Conservation (phyloP, 2,113 vertebrate genomes). For the Redunca redunca region DNA sequence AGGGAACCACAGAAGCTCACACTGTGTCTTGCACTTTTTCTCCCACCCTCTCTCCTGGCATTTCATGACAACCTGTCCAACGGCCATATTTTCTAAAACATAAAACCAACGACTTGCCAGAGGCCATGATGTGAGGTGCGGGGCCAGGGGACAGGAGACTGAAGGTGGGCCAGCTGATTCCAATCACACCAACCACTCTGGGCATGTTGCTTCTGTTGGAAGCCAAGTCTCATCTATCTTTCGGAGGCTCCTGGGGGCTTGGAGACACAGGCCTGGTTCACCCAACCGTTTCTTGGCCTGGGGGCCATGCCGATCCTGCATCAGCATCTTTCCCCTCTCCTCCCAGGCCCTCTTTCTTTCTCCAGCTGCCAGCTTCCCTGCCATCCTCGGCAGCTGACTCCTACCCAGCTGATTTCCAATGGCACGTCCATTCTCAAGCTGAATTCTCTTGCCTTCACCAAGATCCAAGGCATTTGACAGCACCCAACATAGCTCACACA, state of each 20-base stretch:
- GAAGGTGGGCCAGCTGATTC: background rate
- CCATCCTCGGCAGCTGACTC: background rate
- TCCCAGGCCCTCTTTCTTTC: background rate
- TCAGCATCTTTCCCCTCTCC: background rate
- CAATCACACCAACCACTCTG: background rate
- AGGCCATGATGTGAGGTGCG: background rate
- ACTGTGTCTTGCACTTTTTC: background rate
- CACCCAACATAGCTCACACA: rapidly evolving
- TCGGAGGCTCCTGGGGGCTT: background rate
- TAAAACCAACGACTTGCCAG: background rate
- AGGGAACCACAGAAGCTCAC: background rate
- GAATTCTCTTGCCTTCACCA: background rate
- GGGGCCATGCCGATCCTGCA: background rate
- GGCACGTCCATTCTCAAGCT: background rate
- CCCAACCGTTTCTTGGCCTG: background rate
- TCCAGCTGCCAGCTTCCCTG: background rate
- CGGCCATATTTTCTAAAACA: background rate
- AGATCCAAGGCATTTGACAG: background rate
- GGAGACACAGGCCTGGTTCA: background rate
- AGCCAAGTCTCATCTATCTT: background rate
- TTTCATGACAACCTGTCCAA: background rate
- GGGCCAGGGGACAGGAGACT: background rate
- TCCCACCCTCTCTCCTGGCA: background rate
- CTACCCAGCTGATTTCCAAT: background rate
- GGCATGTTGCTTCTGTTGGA: background rate